Conservation (phyloP, 2,113 vertebrate genomes). For the Vimba vimba region DNA sequence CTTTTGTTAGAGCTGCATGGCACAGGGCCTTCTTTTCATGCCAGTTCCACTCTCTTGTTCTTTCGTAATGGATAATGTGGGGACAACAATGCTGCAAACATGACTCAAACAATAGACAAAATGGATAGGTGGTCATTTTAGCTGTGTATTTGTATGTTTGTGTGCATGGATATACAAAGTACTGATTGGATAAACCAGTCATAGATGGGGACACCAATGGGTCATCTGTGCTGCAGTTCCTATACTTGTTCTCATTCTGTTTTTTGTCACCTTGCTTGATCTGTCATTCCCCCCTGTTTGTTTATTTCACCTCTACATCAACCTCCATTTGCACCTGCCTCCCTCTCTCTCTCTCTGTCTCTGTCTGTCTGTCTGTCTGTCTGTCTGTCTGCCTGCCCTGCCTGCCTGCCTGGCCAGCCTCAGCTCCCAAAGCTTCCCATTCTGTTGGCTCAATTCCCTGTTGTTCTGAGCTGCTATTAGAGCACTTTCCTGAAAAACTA, state of each 20-base stretch:
- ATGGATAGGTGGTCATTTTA: neutral
- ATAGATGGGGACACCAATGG: neutral
- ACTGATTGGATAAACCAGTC: no score
- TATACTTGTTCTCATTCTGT: slow-evolving; percentile 14
- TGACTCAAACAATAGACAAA: neutral
- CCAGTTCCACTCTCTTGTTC: neutral
- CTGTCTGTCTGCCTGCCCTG: neutral
- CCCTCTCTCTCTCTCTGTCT: neutral
- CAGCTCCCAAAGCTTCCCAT: neutral
- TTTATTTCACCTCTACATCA: neutral
- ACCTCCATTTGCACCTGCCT: slow-evolving; percentile 12
- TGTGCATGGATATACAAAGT: neutral
- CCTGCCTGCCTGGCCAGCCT: neutral
- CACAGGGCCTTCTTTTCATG: slow-evolving; percentile 13
- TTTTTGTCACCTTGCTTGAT: neutral
- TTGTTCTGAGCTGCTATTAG: neutral
- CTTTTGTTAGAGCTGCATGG: slow-evolving; percentile 11
- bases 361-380: neutral
- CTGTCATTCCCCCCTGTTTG: neutral
- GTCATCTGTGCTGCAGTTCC: slow-evolving; percentile 46
- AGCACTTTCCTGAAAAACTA: slow-evolving; percentile 10
- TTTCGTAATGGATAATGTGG: slow-evolving; percentile 1
- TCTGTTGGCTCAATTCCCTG: neutral
- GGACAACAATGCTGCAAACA: slow-evolving; percentile 26
- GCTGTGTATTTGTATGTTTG: slow-evolving; percentile 6